These are phyloP conservation scores for Brachionus manjavacas DNA, from an alignment of 1,140 invertebrate genomes.

Conservation along the genomic window DNA sequence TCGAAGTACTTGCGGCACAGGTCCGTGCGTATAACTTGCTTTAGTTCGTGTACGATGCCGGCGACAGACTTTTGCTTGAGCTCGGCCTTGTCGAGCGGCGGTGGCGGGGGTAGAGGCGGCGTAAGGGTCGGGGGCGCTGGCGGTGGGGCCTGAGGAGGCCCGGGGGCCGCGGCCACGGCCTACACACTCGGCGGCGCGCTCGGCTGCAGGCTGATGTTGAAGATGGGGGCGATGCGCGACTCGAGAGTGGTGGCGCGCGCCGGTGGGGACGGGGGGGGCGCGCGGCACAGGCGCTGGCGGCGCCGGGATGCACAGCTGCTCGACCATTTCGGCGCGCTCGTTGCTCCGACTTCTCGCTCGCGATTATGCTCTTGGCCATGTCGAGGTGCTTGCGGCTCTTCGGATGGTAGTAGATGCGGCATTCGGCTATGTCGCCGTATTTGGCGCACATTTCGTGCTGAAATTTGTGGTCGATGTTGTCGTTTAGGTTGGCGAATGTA, in stretches of 20 bases:
- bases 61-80: background rate
- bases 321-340: slow-evolving; percentile 43
- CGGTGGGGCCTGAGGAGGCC: background rate
- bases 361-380: slow-evolving; percentile 79
- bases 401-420: slow-evolving; percentile 80
- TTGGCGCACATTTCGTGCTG: slow-evolving; percentile 69
- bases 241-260: background rate
- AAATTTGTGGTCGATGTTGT: slow-evolving; percentile 89
- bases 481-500: slow-evolving; percentile 90
- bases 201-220: background rate
- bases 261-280: background rate
- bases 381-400: slow-evolving; percentile 87
- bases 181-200: background rate
- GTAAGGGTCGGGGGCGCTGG: slow-evolving; percentile 7
- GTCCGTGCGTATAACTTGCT: slow-evolving; percentile 79
- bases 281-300: background rate
- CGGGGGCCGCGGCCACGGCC: background rate
- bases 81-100: slow-evolving; percentile 54
- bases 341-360: slow-evolving; percentile 71
- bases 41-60: slow-evolving; percentile 71
- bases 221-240: slow-evolving; percentile 22
- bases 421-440: slow-evolving; percentile 78
- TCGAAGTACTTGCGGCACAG: slow-evolving; percentile 91
- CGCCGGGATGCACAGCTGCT: background rate
- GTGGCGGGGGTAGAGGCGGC: slow-evolving; percentile 45